Evolutionary conservation across 2,888 invertebrate genomes (phyloP), one percentile per base, ranked within the genome.

Genomic region (Chrysotoxum bicinctum): DNA sequence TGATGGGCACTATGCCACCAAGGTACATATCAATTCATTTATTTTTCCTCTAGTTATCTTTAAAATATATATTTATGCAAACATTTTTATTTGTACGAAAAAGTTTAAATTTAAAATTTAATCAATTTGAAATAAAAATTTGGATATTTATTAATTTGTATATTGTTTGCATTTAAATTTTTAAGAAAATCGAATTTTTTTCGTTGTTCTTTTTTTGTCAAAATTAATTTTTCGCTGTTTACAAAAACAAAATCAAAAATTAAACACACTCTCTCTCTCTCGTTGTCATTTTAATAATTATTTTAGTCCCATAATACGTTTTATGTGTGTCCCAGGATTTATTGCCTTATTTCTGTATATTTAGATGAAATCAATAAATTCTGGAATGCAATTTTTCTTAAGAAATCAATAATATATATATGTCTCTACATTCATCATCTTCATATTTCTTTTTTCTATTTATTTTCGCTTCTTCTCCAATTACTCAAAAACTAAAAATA

Each of bases 1-100:
- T 92, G 92, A 92, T 92, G 92, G 92, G 91, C 91, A 91, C 92
- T 90, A 92, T 92, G 92, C 92, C 92, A 89, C 92, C 92, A 91
- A 92, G 92, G 92, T 92, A 92, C 90, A 90, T 90, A 90, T 89
- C 70, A 87, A 77, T 75, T 81, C 80, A 85, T 81, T 81, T 58
- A 68, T 52, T 69, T 83, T 73, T 78, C 35, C 37, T 81, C 48
- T 79, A 40, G 77, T 52, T 75, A 52, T 74, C 40, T 80, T 48
- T 37, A 62, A 54, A 21, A 32, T 52, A 43, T 21, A 50, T 60
- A 60, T 62, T 56, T 85, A 85, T 70, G 76, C 80, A 85, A 76
- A 81, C 62, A 43, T 48, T 70, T 10, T 68, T 82, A 62, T 54
- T 32, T 16, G 1, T 16, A 19, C 23, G 10, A 43, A 43, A 43